Evolutionary conservation across 2,113 vertebrate genomes (phyloP).

Genomic region (Helogale parvula): DNA sequence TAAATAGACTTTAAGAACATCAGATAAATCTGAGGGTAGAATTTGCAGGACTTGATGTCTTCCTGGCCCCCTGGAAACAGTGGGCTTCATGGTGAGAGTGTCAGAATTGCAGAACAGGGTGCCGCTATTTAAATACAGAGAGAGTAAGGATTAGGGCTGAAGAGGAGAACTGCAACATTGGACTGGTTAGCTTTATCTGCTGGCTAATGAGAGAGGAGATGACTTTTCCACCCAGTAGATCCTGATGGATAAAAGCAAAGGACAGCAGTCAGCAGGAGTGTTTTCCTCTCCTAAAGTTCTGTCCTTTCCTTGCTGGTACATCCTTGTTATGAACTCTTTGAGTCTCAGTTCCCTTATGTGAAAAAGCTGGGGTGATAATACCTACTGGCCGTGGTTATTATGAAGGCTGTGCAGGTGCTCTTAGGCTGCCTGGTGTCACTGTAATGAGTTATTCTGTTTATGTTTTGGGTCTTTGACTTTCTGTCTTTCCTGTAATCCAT

Average conservation of each 20-base stretch:
- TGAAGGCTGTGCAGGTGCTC: neutral
- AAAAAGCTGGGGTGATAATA: neutral
- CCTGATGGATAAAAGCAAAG: neutral
- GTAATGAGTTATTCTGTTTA: neutral
- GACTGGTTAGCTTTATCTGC: neutral
- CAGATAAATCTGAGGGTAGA: slow-evolving; percentile 7
- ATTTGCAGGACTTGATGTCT: neutral
- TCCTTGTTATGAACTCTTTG: neutral
- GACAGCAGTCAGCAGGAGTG: neutral
- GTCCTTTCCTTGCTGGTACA: neutral
- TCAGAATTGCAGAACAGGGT: neutral
- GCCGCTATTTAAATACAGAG: neutral
- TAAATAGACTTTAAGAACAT: slow-evolving; percentile 45
- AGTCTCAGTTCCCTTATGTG: neutral
- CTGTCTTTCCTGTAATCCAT: neutral
- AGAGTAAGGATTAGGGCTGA: neutral
- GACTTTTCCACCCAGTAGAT: neutral
- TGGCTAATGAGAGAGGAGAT: neutral
- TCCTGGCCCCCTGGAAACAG: neutral
- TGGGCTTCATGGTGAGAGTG: neutral
- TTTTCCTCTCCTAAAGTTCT: neutral
- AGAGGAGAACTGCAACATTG: neutral
- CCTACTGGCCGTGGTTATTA: neutral
- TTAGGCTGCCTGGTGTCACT: neutral
- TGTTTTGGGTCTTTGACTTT: neutral